These are phyloP conservation scores for Eulithis prunata DNA, from an alignment of 2,888 invertebrate species.

Conservation along the genomic window DNA sequence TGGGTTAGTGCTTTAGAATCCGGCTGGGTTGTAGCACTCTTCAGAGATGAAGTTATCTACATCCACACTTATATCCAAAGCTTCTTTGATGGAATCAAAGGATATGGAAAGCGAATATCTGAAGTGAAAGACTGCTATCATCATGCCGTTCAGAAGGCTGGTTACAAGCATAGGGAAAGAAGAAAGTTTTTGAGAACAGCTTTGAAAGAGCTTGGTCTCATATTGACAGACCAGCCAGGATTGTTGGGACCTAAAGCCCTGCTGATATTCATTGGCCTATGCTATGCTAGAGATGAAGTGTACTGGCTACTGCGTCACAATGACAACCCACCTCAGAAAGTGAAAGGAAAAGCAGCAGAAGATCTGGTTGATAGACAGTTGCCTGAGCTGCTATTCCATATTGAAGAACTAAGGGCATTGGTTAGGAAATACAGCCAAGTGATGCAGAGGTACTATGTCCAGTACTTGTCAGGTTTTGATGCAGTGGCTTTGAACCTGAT, in stretches of 20 bases:
- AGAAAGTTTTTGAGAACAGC: constrained; percentile 98
- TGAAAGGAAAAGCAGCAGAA: constrained; percentile 94
- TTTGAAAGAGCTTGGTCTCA: constrained; percentile 96
- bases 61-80: constrained; percentile 96
- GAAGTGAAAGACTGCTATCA: constrained; percentile 98
- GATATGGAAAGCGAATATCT: constrained; percentile 94
- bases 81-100: constrained; percentile 98
- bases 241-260: constrained; percentile 98
- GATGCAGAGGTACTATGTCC: constrained; percentile 98
- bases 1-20: constrained; percentile 97
- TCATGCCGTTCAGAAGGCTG: constrained; percentile 95
- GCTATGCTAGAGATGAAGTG: constrained; percentile 98
- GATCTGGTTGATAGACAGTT: constrained; percentile 97
- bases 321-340: constrained; percentile 96
- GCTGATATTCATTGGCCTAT: constrained; percentile 97
- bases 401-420: constrained; percentile 97
- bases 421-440: constrained; percentile 98
- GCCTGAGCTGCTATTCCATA: constrained; percentile 98
- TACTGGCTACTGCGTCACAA: constrained; percentile 98
- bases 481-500: constrained; percentile 95
- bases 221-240: constrained; percentile 99
- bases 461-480: constrained; percentile 98
- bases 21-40: constrained; percentile 96
- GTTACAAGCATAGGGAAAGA: constrained; percentile 96
- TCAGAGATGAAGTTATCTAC: constrained; percentile 98